These are phyloP conservation scores for Eriocheir sinensis DNA, from an alignment of 1,140 invertebrate species.

Conservation along the genomic window DNA sequence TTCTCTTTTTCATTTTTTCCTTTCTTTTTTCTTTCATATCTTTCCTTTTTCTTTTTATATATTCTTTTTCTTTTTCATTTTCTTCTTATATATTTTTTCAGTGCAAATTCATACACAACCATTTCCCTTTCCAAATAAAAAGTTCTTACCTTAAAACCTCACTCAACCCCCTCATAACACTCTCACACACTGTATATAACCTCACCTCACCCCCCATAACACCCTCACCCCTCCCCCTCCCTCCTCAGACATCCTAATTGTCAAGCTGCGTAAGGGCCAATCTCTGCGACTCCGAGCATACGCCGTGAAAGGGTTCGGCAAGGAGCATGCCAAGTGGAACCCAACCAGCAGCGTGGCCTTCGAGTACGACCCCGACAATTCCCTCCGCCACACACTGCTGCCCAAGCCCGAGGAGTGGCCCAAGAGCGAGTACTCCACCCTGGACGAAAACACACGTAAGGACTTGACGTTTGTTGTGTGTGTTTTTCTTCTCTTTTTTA, in stretches of 20 bases:
- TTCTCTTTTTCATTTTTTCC: slow-evolving; percentile 28
- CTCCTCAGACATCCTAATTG: slow-evolving; percentile 93
- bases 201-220: too few relatives aligned
- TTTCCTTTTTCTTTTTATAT: too few relatives aligned
- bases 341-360: slow-evolving; percentile 98
- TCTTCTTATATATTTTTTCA: too few relatives aligned
- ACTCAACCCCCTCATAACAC: neutral
- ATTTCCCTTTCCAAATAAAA: neutral
- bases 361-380: slow-evolving; percentile 99
- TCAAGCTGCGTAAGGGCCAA: slow-evolving; percentile 98
- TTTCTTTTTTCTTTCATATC: neutral
- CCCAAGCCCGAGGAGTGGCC: slow-evolving; percentile 99
- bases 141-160: neutral
- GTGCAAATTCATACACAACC: too few relatives aligned
- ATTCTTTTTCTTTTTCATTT: neutral
- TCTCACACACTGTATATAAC: neutral
- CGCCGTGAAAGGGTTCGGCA: slow-evolving; percentile 98
- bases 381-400: slow-evolving; percentile 96
- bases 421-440: slow-evolving; percentile 97
- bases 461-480: neutral
- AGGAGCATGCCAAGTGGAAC: slow-evolving; percentile 99
- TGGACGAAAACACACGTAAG: slow-evolving; percentile 95
- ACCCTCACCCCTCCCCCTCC: too few relatives aligned
- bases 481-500: neutral
- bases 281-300: slow-evolving; percentile 97